Base-by-base conservation (phyloP, 2,797 vertebrate genomes). In the Eulemur mongoz region DNA sequence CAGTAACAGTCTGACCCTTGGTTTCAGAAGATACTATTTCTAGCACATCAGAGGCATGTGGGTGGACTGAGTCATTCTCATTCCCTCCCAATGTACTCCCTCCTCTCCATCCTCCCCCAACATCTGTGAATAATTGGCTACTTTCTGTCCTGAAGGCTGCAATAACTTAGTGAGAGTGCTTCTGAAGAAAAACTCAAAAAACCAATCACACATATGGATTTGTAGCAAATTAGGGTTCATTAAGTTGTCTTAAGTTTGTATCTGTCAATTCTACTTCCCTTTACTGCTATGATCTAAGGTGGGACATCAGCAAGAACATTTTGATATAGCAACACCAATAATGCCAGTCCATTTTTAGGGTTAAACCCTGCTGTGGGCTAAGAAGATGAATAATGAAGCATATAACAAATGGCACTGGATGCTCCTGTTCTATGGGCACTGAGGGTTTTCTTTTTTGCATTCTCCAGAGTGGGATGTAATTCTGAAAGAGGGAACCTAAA, bases 21-120 rank as follows among this genome's bases (percentile, higher is more conserved):
- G 65, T 91, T 97, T 94, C 35, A 50, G 70, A 72, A 94, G 75
- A 38, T 69, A 50, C 81, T 86, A 69, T 93, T 97, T 97, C 82
- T 22, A 89, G 85, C 13, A 20, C 69, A 40, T 93, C 78, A 45
- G 67, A 93, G 78, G 38, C 14, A 2, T 85, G 84, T 94, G 70
- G 86, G 92, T 38, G 75, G 50, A 35, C 79, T 95, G 95, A 95
- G 52, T 93, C 82, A 97, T 72, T 88, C 59, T 81, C 23, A 23
- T 32, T 18, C 73, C 32, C 38, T 92, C 50, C 40, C 35, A 79
- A 10, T n/a, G 4, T 6, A 13, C 20, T 27, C 18, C 17, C 15
- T 27, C 22, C 17, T 73, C 43, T 80, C 40, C 86, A 52, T 38
- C 13, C 40, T 94, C 65, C 45, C 45, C 40, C n/a, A 52, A 20